A percentile compares a stretch with the other conserved stretches of the same genome.
phyloP scores from a whole-genome alignment of 1,140 invertebrate genomes.

The Chymomyza costata region DNA sequence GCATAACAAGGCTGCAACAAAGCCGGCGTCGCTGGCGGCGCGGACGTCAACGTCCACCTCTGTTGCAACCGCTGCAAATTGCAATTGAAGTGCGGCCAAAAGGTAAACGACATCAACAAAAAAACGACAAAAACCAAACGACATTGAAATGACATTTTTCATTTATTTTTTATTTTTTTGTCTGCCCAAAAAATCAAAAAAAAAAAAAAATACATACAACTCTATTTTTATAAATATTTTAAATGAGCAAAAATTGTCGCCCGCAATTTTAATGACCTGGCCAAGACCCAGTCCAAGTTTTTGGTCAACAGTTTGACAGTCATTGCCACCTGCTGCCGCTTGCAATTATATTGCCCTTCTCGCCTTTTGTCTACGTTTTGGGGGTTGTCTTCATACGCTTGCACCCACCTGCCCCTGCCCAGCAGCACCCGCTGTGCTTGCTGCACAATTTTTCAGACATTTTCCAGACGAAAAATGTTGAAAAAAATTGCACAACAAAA shows the following conservation, averaged over 20 bases:
- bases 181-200: too few species aligned
- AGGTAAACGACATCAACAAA: slow-evolving; percentile 68
- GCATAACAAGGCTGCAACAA: slow-evolving; percentile 33
- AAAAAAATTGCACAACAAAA: slow-evolving; percentile 8
- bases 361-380: slow-evolving; percentile 19
- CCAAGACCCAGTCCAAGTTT: slow-evolving; percentile 34
- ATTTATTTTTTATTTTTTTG: slow-evolving; percentile 46
- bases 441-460: slow-evolving; percentile 62
- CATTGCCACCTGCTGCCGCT: slow-evolving; percentile 42
- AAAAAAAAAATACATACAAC: too few species aligned
- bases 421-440: neutral
- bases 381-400: slow-evolving; percentile 45
- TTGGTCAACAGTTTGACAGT: slow-evolving; percentile 56
- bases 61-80: slow-evolving; percentile 58
- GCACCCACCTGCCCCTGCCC: neutral
- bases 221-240: neutral
- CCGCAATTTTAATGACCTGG: slow-evolving; percentile 49
- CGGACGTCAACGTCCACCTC: slow-evolving; percentile 11
- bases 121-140: slow-evolving; percentile 47
- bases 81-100: slow-evolving; percentile 71
- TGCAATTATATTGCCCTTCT: too few species aligned
- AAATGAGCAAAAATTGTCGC: too few species aligned
- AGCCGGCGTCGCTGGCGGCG: slow-evolving; percentile 7
- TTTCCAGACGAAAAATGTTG: slow-evolving; percentile 61
- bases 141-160: slow-evolving; percentile 74